Conservation (phyloP, 2,797 vertebrate genomes). For the Scleropages formosus region DNA sequence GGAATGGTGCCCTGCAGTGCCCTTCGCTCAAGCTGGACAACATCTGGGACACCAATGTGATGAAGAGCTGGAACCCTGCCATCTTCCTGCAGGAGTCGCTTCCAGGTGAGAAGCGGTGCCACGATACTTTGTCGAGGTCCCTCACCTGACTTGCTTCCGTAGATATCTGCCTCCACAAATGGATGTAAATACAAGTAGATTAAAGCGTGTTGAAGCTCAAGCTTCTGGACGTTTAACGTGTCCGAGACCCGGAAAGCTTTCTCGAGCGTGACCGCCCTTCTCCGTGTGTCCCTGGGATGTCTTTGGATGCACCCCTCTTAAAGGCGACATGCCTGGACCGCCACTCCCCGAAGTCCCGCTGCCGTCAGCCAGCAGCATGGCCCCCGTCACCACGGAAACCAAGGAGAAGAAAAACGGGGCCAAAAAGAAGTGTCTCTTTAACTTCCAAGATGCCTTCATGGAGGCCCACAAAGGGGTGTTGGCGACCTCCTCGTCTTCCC, state of each 20-base stretch:
- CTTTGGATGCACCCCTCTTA: not conserved
- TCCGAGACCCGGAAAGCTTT: not conserved
- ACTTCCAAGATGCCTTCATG: slow-evolving; percentile 98
- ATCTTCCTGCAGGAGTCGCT: slow-evolving; percentile 88
- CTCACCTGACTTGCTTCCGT: no score
- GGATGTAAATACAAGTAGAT: no score
- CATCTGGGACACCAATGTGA: slow-evolving; percentile 93
- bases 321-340: slow-evolving; percentile 85
- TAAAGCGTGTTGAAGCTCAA: no score
- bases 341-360: slow-evolving; percentile 81
- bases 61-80: slow-evolving; percentile 95
- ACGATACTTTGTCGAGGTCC: no score
- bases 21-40: slow-evolving; percentile 90
- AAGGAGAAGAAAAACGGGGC: slow-evolving; percentile 87
- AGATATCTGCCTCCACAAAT: no score
- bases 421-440: slow-evolving; percentile 98
- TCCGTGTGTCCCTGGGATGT: not conserved
- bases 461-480: slow-evolving; percentile 90
- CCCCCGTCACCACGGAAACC: slow-evolving; percentile 68
- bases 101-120: slow-evolving; percentile 74
- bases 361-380: slow-evolving; percentile 71
- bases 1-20: slow-evolving; percentile 85
- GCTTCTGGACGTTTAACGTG: no score
- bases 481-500: slow-evolving; percentile 91
- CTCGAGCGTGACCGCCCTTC: not conserved